Percentiles rank a stretch among this genome's conserved stretches.
These are phyloP conservation scores for Eudemis profundana DNA, from an alignment of 2,888 invertebrate species.

Conservation along the genomic window DNA sequence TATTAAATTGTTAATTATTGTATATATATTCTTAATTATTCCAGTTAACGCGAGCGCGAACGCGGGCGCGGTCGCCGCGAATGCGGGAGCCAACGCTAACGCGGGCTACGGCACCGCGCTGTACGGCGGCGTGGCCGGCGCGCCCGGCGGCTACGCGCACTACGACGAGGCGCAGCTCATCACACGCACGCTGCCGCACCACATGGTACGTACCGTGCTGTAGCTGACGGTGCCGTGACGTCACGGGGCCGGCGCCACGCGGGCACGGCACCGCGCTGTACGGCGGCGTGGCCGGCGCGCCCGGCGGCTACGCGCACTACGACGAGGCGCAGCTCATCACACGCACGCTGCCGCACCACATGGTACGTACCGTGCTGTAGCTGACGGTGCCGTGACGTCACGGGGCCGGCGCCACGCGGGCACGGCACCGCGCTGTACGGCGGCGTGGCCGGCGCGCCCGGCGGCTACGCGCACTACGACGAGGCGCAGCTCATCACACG, in stretches of 20 bases:
- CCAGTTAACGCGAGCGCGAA: slow-evolving; percentile 53
- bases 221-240: slow-evolving; percentile 34
- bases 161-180: slow-evolving; percentile 33
- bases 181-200: slow-evolving; percentile 22
- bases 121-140: slow-evolving; percentile 24
- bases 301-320: too few relatives aligned
- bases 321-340: too few relatives aligned
- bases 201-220: slow-evolving; percentile 68
- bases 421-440: slow-evolving; percentile 42
- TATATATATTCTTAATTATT: too few relatives aligned
- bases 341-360: slow-evolving; percentile 54
- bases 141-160: slow-evolving; percentile 26
- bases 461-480: slow-evolving; percentile 29
- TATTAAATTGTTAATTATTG: too few relatives aligned
- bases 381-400: not conserved
- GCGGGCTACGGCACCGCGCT: slow-evolving; percentile 18
- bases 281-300: too few relatives aligned
- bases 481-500: slow-evolving; percentile 30
- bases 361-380: not conserved
- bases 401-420: too few relatives aligned
- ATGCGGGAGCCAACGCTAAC: slow-evolving; percentile 41
- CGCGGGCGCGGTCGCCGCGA: slow-evolving; percentile 53
- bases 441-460: slow-evolving; percentile 25
- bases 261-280: not conserved
- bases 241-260: too few relatives aligned